Evolutionary conservation across 2,113 vertebrate genomes (phyloP), one percentile per base, ranked within the genome.

Genomic region (Hoplias malabaricus): DNA sequence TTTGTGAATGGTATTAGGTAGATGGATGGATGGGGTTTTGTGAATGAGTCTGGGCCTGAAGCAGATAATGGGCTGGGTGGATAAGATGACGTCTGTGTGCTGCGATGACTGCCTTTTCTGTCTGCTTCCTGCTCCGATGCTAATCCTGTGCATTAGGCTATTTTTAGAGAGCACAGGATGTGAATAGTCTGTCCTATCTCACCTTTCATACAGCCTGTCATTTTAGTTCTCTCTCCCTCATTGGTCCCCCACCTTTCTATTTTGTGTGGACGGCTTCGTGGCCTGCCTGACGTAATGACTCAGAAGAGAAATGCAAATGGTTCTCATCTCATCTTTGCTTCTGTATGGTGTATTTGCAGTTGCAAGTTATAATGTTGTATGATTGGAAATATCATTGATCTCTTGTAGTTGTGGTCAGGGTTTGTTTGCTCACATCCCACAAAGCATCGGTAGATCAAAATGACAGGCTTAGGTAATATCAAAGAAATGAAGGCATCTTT

Each of bases 61-160:
- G 79, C 82, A 85, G 88, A 88, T 92, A 91, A 86, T 90, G 89
- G 89, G 85, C 88, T 85, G 80, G 67, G 82, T 86, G 88, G 89
- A 91, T 91, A 89, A 86, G 83, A 82, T 91, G 88, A 91, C 78
- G 74, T 91, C 90, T 91, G 87, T 83, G 82, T 86, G 86, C 87
- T 88, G 88, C 87, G 83, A 92, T 89, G 90, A 90, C 88, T 85
- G 87, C 78, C 85, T 59, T 70, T 81, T 57, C 76, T 86, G 88
- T 91, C 90, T 91, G 88, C 90, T 90, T 90, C 89, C 77, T 53
- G 69, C 68, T 48, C 88, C 86, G 87, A 89, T 89, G 85, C 88
- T 90, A 87, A 92, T 89, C 89, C 88, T 87, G 85, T 89, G 88
- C 90, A 92, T 92, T 91, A 92, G 87, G 77, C 87, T 93, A 93